These are phyloP conservation scores for Procambarus virginalis DNA, from an alignment of 1,140 invertebrate genomes.

Conservation along the genomic window DNA sequence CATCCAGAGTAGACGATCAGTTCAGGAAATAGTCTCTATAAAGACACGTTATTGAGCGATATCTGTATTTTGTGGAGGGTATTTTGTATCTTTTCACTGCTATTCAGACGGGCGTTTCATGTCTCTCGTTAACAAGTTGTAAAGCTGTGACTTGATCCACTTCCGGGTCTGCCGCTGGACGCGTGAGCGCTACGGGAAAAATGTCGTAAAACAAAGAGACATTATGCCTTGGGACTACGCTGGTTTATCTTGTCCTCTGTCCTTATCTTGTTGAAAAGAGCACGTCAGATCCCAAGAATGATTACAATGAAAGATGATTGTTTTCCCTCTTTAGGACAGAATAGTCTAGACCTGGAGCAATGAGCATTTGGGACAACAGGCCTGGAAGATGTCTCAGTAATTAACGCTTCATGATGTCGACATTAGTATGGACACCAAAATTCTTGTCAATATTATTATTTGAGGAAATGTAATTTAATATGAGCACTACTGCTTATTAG, in stretches of 20 bases:
- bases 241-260: not conserved
- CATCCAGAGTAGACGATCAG: not conserved
- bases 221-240: not conserved
- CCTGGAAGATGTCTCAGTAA: no score
- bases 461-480: no score
- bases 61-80: not conserved
- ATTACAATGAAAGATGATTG: no score
- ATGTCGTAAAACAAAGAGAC: slow-evolving; percentile 3
- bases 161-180: slow-evolving; percentile 32
- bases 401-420: no score
- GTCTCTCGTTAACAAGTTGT: slow-evolving; percentile 37
- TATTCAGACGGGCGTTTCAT: not conserved
- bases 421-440: no score
- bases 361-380: no score
- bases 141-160: slow-evolving; percentile 23
- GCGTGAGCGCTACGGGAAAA: not conserved
- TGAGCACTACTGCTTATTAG: no score
- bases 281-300: no score
- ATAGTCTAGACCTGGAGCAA: no score
- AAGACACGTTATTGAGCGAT: not conserved
- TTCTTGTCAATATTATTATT: no score
- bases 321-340: no score
- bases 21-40: not conserved
- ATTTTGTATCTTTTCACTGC: not conserved
- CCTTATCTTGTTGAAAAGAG: no score